phyloP scores from a whole-genome alignment of 2,797 vertebrate genomes.

The Vultur gryphus region DNA sequence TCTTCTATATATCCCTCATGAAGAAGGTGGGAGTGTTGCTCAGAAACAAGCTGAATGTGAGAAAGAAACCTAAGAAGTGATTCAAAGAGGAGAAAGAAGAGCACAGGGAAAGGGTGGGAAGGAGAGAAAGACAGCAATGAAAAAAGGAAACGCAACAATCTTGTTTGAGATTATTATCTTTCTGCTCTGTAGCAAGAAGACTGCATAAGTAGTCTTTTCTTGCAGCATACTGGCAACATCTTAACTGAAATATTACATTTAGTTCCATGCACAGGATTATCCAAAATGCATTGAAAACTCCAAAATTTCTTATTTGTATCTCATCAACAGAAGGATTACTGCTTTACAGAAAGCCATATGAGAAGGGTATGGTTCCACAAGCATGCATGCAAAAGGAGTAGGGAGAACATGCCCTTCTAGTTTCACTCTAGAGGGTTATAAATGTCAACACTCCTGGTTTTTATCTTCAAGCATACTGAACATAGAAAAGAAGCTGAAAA shows the following conservation, averaged over 20 bases:
- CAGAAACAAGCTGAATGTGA: conserved; percentile 38
- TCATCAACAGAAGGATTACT: background rate
- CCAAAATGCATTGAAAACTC: background rate
- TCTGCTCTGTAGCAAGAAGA: background rate
- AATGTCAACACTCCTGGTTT: background rate
- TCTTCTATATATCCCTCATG: background rate
- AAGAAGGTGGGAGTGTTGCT: conserved; percentile 54
- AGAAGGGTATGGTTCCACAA: background rate
- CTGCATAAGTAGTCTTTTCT: background rate
- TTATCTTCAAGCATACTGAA: background rate
- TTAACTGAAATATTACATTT: background rate
- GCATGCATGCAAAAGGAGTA: background rate
- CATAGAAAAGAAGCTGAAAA: background rate
- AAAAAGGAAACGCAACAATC: background rate
- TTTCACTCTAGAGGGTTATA: background rate
- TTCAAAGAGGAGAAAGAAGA: background rate
- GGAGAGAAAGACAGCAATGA: background rate
- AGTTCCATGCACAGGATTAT: background rate
- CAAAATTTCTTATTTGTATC: background rate
- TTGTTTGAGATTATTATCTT: background rate
- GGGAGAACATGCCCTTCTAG: background rate
- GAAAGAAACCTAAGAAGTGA: background rate
- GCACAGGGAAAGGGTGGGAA: background rate
- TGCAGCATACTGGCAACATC: background rate
- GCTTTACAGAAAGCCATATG: background rate